Base-by-base conservation (phyloP, 2,113 vertebrate species). In the Percopsis transmontana region DNA sequence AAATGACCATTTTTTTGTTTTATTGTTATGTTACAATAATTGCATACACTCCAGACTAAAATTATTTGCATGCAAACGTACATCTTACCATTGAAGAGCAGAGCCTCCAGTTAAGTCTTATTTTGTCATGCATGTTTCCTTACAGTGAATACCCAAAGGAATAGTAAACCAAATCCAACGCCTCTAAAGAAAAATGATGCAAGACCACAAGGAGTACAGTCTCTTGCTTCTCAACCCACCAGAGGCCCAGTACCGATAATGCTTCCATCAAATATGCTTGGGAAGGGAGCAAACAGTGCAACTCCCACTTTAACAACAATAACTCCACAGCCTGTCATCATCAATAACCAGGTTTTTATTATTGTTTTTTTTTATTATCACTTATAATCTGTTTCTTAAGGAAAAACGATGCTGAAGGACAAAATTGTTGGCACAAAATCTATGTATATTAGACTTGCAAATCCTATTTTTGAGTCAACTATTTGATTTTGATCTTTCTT, bases 341-440 rank as follows among this genome's bases (percentile, higher is more conserved):
- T 95, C 63, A 90, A 93, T 80, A 93, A 88, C 69, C 90, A 95
- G 93, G 93, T 96, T 70, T n/a, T 52, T 53, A 42, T 5, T 21
- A 3, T 18, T 2, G 20, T 16, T 3, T n/a, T 38, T n/a, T 23
- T 38, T 11, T 57, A 19, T n/a, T 40, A 0, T 33, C 3, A 12
- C 24, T 10, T 38, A 7, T 10, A 56, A 24, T n/a, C 15, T 50
- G 47, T 50, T 18, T n/a, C 8, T 16, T 20, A 1, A 18, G 18
- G 7, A 19, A 10, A 7, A 11, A 18, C 19, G 6, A 51, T 19
- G n/a, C 19, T 51, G 18, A 47, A n/a, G 45, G 45, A 47, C 15
- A 47, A 15, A 12, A 5, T 45, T 45, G 2, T 47, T n/a, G 6
- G 44, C 27, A 33, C 27, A 54, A 23, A 27, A 24, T 27, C 21